A percentile compares a stretch with the other conserved stretches of the same genome.
Evolutionary conservation across 2,797 vertebrate species (phyloP).

Genomic region (Crenuchus spilurus): DNA sequence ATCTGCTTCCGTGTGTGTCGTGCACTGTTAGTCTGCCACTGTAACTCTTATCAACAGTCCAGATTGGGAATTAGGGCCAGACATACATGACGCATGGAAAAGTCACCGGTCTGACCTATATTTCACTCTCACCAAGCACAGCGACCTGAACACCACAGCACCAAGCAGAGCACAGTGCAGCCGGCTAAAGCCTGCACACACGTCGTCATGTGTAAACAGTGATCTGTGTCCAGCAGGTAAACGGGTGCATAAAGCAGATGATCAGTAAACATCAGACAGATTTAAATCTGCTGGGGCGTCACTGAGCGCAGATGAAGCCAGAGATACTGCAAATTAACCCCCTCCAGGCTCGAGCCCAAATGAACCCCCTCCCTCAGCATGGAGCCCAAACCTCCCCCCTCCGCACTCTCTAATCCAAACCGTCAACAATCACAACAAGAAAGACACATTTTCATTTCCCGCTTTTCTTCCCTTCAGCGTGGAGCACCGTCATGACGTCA

Average conservation of each 20-base stretch:
- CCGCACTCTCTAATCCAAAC: conserved; percentile 37
- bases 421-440: conserved; percentile 38
- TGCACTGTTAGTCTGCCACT: not conserved
- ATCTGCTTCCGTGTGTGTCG: not conserved
- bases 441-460: not conserved
- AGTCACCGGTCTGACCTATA: conserved; percentile 40
- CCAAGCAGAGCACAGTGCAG: not conserved
- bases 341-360: not conserved
- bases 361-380: not conserved
- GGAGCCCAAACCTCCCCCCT: not conserved
- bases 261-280: too few relatives aligned
- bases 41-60: conserved; percentile 23
- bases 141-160: conserved; percentile 2
- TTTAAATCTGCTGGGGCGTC: too few relatives aligned
- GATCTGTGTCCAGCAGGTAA: not conserved
- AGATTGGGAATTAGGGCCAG: conserved; percentile 46
- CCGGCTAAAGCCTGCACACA: not conserved
- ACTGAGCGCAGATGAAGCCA: too few relatives aligned
- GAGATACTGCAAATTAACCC: conserved; percentile 31
- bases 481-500: not conserved
- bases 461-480: not conserved
- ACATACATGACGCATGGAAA: conserved; percentile 39
- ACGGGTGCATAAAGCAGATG: too few relatives aligned
- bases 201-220: not conserved
- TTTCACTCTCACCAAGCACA: conserved; percentile 28